Evolutionary conservation across 2,888 invertebrate genomes (phyloP).

Genomic region (Drosophila quasianomalipes): DNA sequence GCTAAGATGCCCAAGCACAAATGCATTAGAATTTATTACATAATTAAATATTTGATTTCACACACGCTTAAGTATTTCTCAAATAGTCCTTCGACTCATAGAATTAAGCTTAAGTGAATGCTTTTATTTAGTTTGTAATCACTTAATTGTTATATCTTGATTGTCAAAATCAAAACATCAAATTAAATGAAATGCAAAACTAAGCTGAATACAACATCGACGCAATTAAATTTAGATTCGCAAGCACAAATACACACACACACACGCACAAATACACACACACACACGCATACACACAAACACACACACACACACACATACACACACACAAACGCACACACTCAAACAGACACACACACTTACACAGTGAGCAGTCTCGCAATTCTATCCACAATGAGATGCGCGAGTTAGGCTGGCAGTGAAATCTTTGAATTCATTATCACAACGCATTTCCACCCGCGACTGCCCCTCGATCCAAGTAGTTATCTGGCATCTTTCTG

Average conservation of each 20-base stretch:
- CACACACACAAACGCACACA: background rate
- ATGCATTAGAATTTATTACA: background rate
- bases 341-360: background rate
- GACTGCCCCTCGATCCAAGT: conserved; percentile 1
- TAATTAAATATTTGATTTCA: background rate
- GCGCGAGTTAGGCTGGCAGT: conserved; percentile 70
- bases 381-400: conserved; percentile 19
- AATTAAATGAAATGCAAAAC: conserved; percentile 3
- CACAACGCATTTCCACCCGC: conserved; percentile 49
- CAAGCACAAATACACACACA: background rate
- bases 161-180: conserved; percentile 3
- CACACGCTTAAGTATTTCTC: background rate
- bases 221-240: conserved; percentile 9
- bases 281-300: background rate
- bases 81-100: background rate
- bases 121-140: background rate
- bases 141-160: background rate
- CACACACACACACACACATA: background rate
- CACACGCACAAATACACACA: background rate
- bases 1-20: background rate
- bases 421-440: conserved; percentile 82
- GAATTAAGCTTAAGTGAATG: background rate
- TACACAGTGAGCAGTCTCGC: conserved; percentile 1
- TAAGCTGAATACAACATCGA: background rate
- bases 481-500: conserved; percentile 10